These are phyloP conservation scores for Chymomyza caudatula DNA, from an alignment of 2,888 invertebrate species.

Conservation along the genomic window DNA sequence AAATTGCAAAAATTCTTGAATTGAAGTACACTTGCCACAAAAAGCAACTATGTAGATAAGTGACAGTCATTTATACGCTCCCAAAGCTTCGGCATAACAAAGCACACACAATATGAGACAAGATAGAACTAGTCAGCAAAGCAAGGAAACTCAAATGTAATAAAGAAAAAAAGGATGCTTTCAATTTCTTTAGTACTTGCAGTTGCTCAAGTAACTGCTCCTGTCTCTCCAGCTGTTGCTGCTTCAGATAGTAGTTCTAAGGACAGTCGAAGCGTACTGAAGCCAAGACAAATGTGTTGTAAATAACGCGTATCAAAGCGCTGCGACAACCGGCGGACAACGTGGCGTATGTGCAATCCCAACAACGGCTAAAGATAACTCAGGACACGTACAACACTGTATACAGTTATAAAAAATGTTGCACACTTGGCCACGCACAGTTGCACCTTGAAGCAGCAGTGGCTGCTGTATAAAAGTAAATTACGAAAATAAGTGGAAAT, in stretches of 20 bases:
- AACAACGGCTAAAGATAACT: slow-evolving; percentile 29
- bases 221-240: neutral
- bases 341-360: slow-evolving; percentile 27
- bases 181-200: slow-evolving; percentile 18
- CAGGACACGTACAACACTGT: neutral
- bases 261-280: slow-evolving; percentile 34
- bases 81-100: neutral
- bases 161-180: slow-evolving; percentile 20
- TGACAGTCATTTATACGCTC: neutral
- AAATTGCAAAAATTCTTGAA: neutral
- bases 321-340: slow-evolving; percentile 49
- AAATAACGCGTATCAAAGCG: slow-evolving; percentile 61
- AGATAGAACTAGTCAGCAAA: slow-evolving; percentile 8
- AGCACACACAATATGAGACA: neutral
- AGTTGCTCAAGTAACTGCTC: neutral
- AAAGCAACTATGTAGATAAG: neutral
- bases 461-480: neutral
- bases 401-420: slow-evolving; percentile 50
- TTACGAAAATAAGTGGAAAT: slow-evolving; percentile 29
- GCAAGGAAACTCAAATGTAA: slow-evolving; percentile 22
- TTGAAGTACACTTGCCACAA: neutral
- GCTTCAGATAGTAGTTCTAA: neutral
- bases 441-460: slow-evolving; percentile 30
- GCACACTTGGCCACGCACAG: slow-evolving; percentile 54
- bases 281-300: slow-evolving; percentile 65